Evolutionary conservation across 2,888 invertebrate genomes (phyloP).

Genomic region (Agonopterix subpropinquella): DNA sequence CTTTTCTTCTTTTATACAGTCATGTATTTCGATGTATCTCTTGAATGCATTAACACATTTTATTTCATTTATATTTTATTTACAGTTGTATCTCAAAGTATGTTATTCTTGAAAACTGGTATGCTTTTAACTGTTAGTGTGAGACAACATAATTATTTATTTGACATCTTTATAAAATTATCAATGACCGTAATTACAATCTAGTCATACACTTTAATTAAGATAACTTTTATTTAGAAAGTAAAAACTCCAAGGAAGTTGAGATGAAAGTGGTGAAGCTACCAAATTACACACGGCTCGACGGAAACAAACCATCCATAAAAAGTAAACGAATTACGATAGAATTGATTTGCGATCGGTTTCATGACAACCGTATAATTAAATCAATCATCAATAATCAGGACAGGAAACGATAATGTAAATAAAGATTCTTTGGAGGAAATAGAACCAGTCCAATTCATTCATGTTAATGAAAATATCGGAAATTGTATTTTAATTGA

Average conservation of each 20-base stretch:
- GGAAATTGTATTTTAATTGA: not conserved
- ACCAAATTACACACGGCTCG: not conserved
- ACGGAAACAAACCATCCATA: not conserved
- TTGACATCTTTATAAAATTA: too few relatives aligned
- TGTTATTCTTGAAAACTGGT: too few relatives aligned
- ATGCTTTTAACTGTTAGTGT: too few relatives aligned
- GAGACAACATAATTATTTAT: too few relatives aligned
- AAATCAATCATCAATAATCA: slow-evolving; percentile 1
- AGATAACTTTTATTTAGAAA: too few relatives aligned
- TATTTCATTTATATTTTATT: too few relatives aligned
- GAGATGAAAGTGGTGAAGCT: not conserved
- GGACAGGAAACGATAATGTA: slow-evolving; percentile 7
- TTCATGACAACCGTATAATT: slow-evolving; percentile 6
- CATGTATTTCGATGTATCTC: too few relatives aligned
- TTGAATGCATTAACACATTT: too few relatives aligned
- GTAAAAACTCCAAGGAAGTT: not conserved
- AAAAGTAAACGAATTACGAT: not conserved
- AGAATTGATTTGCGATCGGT: not conserved
- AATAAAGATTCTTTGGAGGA: slow-evolving; percentile 4
- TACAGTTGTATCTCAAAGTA: too few relatives aligned
- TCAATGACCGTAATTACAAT: too few relatives aligned
- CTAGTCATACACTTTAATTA: too few relatives aligned
- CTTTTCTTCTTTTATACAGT: too few relatives aligned
- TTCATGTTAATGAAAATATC: not conserved
- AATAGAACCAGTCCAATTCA: slow-evolving; percentile 7